Percentiles rank a stretch among this genome's conserved stretches.
Evolutionary conservation across 1,140 invertebrate genomes (phyloP).

Genomic region (Procambarus virginalis): DNA sequence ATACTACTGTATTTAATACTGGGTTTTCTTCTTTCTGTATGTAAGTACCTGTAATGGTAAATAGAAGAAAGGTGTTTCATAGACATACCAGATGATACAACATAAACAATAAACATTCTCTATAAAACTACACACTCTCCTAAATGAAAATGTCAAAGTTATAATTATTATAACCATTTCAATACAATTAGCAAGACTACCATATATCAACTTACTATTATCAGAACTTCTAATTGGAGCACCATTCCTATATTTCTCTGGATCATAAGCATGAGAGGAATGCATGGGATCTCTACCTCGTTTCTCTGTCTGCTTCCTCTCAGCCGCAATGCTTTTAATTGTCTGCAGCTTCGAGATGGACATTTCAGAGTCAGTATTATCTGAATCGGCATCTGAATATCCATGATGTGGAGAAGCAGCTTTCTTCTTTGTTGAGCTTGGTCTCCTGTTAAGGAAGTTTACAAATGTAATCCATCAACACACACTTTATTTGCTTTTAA

Average conservation of each 20-base stretch:
- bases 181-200: not conserved
- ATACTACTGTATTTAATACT: too few relatives aligned
- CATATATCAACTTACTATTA: slow-evolving; percentile 22
- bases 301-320: slow-evolving; percentile 63
- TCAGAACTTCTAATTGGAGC: slow-evolving; percentile 22
- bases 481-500: not conserved
- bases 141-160: not conserved
- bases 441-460: not conserved
- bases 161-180: not conserved
- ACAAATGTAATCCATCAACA: not conserved
- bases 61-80: too few relatives aligned
- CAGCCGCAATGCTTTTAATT: slow-evolving; percentile 73
- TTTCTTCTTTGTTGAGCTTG: slow-evolving; percentile 32
- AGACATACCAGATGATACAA: too few relatives aligned
- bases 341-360: slow-evolving; percentile 79
- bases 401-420: slow-evolving; percentile 71
- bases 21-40: too few relatives aligned
- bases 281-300: slow-evolving; percentile 46
- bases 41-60: too few relatives aligned
- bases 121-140: too few relatives aligned
- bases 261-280: slow-evolving; percentile 47
- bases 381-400: slow-evolving; percentile 73
- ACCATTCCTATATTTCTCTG: slow-evolving; percentile 51
- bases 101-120: too few relatives aligned
- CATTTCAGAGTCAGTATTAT: slow-evolving; percentile 79